Conservation (phyloP, 1,140 invertebrate species). For the Cotesia vestalis region DNA sequence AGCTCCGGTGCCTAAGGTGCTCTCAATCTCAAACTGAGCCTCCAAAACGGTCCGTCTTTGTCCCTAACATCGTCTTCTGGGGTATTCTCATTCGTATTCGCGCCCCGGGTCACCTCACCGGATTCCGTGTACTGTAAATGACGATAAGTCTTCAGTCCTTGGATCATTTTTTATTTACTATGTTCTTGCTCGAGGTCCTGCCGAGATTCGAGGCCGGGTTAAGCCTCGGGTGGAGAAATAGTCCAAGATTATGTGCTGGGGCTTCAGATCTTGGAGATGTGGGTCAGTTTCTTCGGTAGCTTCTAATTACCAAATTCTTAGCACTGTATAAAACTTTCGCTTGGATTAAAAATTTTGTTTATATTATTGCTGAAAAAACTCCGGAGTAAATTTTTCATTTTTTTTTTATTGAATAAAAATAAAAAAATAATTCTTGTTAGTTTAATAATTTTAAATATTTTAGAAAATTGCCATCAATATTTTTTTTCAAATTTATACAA, state of each 20-base stretch:
- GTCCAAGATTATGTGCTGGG: background rate
- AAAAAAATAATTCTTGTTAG: too few relatives aligned
- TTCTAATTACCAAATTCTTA: too few relatives aligned
- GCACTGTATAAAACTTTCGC: too few relatives aligned
- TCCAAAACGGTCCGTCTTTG: constrained; percentile 31
- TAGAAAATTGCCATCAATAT: too few relatives aligned
- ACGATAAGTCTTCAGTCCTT: constrained; percentile 32
- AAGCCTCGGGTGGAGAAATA: constrained; percentile 8
- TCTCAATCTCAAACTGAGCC: constrained; percentile 46
- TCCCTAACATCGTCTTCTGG: constrained; percentile 37
- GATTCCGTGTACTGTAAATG: constrained; percentile 48
- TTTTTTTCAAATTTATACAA: too few relatives aligned
- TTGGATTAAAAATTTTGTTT: too few relatives aligned
- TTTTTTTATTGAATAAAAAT: too few relatives aligned
- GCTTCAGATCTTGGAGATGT: background rate
- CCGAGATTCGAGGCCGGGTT: constrained; percentile 23
- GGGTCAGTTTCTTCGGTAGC: constrained; percentile 7
- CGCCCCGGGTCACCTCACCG: constrained; percentile 51
- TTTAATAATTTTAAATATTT: too few relatives aligned
- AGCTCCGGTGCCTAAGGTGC: constrained; percentile 52
- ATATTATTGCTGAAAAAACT: too few relatives aligned
- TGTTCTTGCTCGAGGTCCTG: constrained; percentile 4
- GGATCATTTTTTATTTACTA: constrained; percentile 28
- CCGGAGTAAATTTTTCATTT: too few relatives aligned
- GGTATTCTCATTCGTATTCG: constrained; percentile 55